A percentile compares a stretch with the other conserved stretches of the same genome.
Evolutionary conservation across 2,797 vertebrate genomes (phyloP).

Genomic region (Falco rusticolus): DNA sequence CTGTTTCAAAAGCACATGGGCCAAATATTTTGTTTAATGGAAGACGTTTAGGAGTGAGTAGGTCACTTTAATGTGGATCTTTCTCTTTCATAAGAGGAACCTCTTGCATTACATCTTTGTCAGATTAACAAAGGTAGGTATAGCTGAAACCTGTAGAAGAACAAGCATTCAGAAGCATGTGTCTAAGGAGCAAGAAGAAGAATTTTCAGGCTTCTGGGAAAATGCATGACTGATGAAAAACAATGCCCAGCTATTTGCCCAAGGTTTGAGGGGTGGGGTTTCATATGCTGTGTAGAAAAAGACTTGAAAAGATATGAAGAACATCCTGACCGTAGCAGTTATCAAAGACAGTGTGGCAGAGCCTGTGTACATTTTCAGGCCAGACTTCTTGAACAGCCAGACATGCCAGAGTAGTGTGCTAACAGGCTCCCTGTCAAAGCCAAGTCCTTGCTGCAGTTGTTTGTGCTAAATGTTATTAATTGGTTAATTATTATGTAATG

Average conservation of each 20-base stretch:
- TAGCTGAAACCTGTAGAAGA: neutral
- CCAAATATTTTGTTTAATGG: neutral
- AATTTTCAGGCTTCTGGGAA: neutral
- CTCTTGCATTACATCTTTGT: neutral
- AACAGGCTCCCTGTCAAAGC: neutral
- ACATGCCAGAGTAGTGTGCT: neutral
- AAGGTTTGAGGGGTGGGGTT: neutral
- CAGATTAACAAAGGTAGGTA: neutral
- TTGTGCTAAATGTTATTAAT: neutral
- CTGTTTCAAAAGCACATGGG: neutral
- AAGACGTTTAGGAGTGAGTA: neutral
- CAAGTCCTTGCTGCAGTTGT: neutral
- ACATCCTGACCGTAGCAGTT: neutral
- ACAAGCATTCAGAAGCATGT: neutral
- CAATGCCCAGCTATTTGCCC: neutral
- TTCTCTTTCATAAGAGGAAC: neutral
- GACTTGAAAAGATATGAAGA: neutral
- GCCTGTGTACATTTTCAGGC: neutral
- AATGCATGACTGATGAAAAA: neutral
- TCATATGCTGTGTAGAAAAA: neutral
- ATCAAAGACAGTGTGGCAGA: fast-evolving
- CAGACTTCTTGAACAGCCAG: neutral
- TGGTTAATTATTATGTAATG: neutral
- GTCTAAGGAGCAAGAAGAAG: neutral
- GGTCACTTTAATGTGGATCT: neutral